Conservation (phyloP, 35 echinoderm and acorn worm species). For the Diadema setosum region DNA sequence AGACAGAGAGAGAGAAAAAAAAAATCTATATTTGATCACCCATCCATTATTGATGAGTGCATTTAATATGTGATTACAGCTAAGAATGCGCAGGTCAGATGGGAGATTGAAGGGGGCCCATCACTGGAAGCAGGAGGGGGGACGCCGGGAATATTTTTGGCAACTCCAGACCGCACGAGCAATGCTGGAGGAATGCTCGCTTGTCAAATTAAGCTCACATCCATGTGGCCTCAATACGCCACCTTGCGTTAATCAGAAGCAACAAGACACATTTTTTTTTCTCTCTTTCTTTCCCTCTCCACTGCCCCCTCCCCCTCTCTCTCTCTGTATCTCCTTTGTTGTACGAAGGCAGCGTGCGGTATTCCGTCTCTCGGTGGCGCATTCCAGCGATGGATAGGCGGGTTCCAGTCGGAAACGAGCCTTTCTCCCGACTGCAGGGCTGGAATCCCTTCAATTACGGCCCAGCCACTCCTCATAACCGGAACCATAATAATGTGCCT, state of each 20-base stretch:
- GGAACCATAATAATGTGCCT: too few species aligned
- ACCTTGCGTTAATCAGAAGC: not conserved
- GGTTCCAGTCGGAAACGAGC: too few species aligned
- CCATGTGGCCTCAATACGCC: not conserved
- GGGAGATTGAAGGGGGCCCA: not conserved
- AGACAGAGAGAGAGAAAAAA: not conserved
- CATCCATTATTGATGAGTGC: not conserved
- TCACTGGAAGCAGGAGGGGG: not conserved
- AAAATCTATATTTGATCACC: not conserved
- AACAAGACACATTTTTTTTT: not conserved
- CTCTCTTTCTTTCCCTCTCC: not conserved
- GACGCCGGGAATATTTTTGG: not conserved
- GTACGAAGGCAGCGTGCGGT: too few species aligned
- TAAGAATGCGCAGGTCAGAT: not conserved
- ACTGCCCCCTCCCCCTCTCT: not conserved
- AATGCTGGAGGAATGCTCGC: not conserved
- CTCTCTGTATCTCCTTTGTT: too few species aligned
- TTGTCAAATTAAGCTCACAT: not conserved
- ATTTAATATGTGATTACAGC: conserved; percentile 3
- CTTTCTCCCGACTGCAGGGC: too few species aligned
- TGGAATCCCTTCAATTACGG: too few species aligned
- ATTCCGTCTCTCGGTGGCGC: too few species aligned
- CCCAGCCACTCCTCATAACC: too few species aligned
- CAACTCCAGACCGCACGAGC: not conserved
- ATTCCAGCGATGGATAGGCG: too few species aligned